Evolutionary conservation across 2,888 invertebrate genomes (phyloP).

Genomic region (Loripinus fragilis): DNA sequence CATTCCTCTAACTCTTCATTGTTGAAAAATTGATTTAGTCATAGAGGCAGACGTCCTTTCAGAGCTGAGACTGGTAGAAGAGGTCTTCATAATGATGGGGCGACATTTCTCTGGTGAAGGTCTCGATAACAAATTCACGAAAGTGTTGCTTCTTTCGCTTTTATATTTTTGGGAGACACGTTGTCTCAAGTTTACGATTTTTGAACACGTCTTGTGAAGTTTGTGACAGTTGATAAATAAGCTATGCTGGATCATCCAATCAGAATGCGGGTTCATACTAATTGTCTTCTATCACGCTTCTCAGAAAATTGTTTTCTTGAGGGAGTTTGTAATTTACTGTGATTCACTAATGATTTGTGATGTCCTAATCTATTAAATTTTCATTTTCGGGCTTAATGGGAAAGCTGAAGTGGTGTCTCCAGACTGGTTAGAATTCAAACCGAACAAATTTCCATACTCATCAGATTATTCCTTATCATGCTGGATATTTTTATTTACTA

Average conservation of each 20-base stretch:
- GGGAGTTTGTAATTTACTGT: constrained; percentile 23
- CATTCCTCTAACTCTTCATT: constrained; percentile 34
- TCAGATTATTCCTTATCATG: too few species aligned
- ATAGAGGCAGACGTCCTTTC: constrained; percentile 25
- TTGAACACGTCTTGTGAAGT: constrained; percentile 17
- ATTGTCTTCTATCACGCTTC: constrained; percentile 22
- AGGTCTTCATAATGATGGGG: constrained; percentile 32
- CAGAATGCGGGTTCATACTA: constrained; percentile 18
- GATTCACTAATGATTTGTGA: constrained; percentile 26
- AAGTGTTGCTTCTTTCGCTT: constrained; percentile 15
- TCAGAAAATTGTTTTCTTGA: constrained; percentile 20
- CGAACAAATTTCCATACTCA: background rate
- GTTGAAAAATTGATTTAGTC: constrained; percentile 34
- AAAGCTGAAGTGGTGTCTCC: background rate
- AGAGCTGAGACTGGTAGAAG: constrained; percentile 25
- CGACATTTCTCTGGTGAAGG: constrained; percentile 40
- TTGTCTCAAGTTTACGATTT: constrained; percentile 13
- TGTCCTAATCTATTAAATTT: constrained; percentile 20
- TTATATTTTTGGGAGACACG: constrained; percentile 18
- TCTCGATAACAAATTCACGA: constrained; percentile 11
- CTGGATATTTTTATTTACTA: too few species aligned
- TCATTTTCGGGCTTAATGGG: constrained; percentile 19
- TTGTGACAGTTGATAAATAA: constrained; percentile 27
- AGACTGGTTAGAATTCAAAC: background rate
- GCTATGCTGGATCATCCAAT: constrained; percentile 12